Conservation (phyloP, 2,888 invertebrate genomes). For the Volucella zonaria region DNA sequence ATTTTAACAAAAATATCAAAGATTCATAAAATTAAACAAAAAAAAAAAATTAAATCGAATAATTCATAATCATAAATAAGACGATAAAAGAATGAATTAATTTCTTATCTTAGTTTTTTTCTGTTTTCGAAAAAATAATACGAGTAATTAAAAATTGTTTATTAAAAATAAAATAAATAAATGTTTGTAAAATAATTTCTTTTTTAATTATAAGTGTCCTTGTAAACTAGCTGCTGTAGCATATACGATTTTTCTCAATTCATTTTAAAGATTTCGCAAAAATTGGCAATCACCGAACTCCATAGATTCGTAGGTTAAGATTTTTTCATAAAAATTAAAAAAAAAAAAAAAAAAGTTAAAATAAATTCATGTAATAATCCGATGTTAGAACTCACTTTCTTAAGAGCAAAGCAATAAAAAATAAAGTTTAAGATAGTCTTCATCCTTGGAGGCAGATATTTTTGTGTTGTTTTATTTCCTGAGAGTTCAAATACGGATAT, state of each 20-base stretch:
- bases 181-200: conserved; percentile 39
- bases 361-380: conserved; percentile 18
- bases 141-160: conserved; percentile 22
- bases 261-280: conserved; percentile 10
- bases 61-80: conserved; percentile 62
- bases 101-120: conserved; percentile 47
- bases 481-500: no score
- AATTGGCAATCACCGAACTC: conserved; percentile 54
- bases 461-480: not conserved
- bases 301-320: conserved; percentile 56
- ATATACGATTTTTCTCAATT: conserved; percentile 35
- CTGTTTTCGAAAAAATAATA: not conserved
- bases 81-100: conserved; percentile 62
- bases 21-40: conserved; percentile 11
- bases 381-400: conserved; percentile 47
- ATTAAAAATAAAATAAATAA: conserved; percentile 23
- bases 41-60: conserved; percentile 46
- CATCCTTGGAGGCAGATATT: conserved; percentile 10
- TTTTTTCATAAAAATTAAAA: conserved; percentile 26
- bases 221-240: conserved; percentile 52
- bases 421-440: conserved; percentile 31
- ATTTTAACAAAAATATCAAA: conserved; percentile 13
- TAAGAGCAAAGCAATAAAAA: conserved; percentile 40
- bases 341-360: conserved; percentile 19
- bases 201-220: conserved; percentile 56